Evolutionary conservation across 2,797 vertebrate species (phyloP), one percentile per base, ranked within the genome.

Genomic region (Galago senegalensis): DNA sequence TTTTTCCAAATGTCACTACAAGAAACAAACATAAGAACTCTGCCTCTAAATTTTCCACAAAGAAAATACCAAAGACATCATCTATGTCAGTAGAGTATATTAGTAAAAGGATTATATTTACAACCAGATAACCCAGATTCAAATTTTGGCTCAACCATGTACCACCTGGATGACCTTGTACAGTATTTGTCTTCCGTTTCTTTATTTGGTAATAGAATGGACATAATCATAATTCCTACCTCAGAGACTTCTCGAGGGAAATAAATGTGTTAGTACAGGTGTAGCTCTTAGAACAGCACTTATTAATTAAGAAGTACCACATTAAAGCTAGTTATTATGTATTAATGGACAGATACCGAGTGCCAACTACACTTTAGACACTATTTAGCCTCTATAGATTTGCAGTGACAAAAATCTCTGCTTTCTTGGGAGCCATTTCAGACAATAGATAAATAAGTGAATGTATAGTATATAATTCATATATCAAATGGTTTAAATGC

Each of bases 1-100:
- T 89, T 95, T 96, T 87, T 79, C 87, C 34, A 96, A 91, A 93
- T 93, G 72, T 93, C 89, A 91, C 63, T 82, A 83, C 61, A 83
- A 63, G 53, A 75, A 80, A 58, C 5, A 58, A 89, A 79, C n/a
- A n/a, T 76, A 87, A 94, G 77, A 88, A 40, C 13, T 80, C n/a
- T 85, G 53, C 76, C 37, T 86, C 49, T 83, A 17, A 86, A 82
- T 82, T 84, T 82, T 76, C 73, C 93, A 95, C 34, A 72, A 86
- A 86, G 34, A 95, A 31, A 88, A 67, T 31, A 61, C 31, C 56
- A 79, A 85, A 87, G 46, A 27, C 75, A 79, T 70, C 56, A 37
- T 70, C 13, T 77, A 20, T 56, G 56, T 27, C 67, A 84, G 37
- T 5, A n/a, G 7, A 81, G 20, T 31, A 85, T 25, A 46, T 12